These are phyloP conservation scores for Semnornis frantzii DNA, from an alignment of 2,113 vertebrate genomes.

Conservation along the genomic window DNA sequence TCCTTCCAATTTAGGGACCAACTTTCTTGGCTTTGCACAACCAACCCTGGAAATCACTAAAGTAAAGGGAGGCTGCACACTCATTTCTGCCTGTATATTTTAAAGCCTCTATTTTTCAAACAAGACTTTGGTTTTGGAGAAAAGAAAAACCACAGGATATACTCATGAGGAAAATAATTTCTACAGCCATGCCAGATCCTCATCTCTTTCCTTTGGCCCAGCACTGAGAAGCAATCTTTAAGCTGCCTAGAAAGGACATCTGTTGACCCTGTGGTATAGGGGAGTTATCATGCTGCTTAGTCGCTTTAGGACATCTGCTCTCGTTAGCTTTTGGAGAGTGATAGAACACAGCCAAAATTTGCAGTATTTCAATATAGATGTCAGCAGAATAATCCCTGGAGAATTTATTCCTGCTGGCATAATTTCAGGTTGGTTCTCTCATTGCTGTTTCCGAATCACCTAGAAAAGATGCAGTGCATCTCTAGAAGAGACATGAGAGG, in stretches of 20 bases:
- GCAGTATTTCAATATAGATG: constrained; percentile 19
- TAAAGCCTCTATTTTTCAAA: constrained; percentile 51
- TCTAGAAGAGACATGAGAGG: neutral
- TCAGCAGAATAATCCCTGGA: constrained; percentile 5
- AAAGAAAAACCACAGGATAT: constrained; percentile 34
- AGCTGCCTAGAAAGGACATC: constrained; percentile 45
- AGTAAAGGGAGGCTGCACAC: neutral
- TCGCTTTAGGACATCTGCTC: constrained; percentile 39
- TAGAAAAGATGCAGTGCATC: neutral
- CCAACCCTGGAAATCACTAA: neutral
- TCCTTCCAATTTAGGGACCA: neutral
- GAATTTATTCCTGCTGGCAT: neutral
- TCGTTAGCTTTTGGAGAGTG: constrained; percentile 2
- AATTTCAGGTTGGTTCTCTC: constrained; percentile 23
- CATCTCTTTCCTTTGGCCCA: neutral
- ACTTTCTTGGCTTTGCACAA: neutral
- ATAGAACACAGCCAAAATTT: neutral
- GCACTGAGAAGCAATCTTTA: neutral
- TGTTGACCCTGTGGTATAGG: constrained; percentile 20
- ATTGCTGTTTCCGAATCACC: neutral
- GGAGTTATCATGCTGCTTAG: constrained; percentile 1
- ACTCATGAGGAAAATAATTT: constrained; percentile 36
- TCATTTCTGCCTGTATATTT: neutral
- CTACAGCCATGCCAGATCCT: constrained; percentile 17
- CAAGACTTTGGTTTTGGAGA: neutral